Base-by-base conservation (phyloP, 1,140 invertebrate species). In the Drosophila chauvacae region DNA sequence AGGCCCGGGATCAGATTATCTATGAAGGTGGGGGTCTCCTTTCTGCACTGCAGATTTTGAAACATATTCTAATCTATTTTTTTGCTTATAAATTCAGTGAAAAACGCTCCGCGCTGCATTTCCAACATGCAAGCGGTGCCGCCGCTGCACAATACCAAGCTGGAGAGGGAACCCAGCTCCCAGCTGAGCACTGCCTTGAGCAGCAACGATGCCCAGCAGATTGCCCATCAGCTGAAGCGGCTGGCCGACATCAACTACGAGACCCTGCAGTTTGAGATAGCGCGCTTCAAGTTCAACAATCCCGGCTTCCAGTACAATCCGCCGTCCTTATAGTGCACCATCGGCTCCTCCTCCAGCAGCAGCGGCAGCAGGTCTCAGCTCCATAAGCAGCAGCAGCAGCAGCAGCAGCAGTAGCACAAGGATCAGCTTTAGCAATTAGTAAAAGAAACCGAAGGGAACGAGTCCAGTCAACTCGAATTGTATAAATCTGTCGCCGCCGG, bases 271-370 rank as follows among this genome's bases (percentile, higher is more conserved):
- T 92, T 92, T 50, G 91, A 92, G 74, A 91, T 92, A 53, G 90
- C 90, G 51, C 87, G 91, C 18, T 92, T 91, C 13, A 92, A 92
- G 51, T 92, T 92, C 50, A 92, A 91, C 55, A 92, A 92, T 87
- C 91, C 91, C 7, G 91, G 91, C 20, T 92, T 92, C 51, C 80
- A 91, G 45, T 91, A 91, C 51, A 81, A 90, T 56, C 80, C 85
- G 30, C 85, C 85, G 47, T 76, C 81, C 53, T 90, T 90, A 90
- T 90, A 90, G 85, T 88, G 65, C 55, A 33, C 30, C 58, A 48
- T 48, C 41, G 56, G 20, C 48, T 18, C n/a, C 48, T 18, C n/a
- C 28, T 7, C 26, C 10, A 56, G 18, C 53, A 69, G 37, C 48
- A 50, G 57, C 30, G 26, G 23, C 41, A 39, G 28, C 26, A 28